These are phyloP conservation scores for Oryzias curvinotus DNA, from an alignment of 2,113 vertebrate genomes.

Conservation along the genomic window DNA sequence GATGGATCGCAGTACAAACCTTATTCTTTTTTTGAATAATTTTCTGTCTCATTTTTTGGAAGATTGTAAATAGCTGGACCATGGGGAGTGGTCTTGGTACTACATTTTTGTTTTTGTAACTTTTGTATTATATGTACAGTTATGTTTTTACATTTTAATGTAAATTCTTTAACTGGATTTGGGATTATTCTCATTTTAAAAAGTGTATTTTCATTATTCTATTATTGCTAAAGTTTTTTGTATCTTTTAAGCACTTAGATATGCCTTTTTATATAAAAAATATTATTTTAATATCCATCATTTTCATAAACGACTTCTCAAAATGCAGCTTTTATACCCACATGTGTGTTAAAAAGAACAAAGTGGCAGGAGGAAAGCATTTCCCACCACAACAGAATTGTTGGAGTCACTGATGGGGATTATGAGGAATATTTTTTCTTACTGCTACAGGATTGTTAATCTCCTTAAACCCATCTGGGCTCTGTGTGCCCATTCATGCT, in stretches of 20 bases:
- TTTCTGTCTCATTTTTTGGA: too few species aligned
- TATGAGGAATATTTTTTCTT: constrained; percentile 63
- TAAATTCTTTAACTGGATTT: not conserved
- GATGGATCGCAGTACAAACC: too few species aligned
- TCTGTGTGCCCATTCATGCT: constrained; percentile 41
- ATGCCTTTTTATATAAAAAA: not conserved
- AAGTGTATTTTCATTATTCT: too few species aligned
- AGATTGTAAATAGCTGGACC: too few species aligned
- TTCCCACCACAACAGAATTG: constrained; percentile 49
- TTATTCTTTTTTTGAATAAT: not conserved
- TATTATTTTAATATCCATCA: not conserved
- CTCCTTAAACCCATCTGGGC: constrained; percentile 51
- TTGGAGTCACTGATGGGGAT: constrained; percentile 52
- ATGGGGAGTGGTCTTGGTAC: too few species aligned
- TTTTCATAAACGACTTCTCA: not conserved
- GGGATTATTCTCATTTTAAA: not conserved
- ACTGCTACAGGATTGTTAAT: constrained; percentile 56
- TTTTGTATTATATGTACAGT: too few species aligned
- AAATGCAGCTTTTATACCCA: too few species aligned
- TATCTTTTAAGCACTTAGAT: too few species aligned
- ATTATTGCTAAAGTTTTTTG: too few species aligned
- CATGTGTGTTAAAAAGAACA: constrained; percentile 31
- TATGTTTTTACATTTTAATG: not conserved
- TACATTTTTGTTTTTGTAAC: too few species aligned
- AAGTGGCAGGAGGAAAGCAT: constrained; percentile 16